phyloP scores from a whole-genome alignment of 1,140 invertebrate genomes.

The Polypedilum pembai region DNA sequence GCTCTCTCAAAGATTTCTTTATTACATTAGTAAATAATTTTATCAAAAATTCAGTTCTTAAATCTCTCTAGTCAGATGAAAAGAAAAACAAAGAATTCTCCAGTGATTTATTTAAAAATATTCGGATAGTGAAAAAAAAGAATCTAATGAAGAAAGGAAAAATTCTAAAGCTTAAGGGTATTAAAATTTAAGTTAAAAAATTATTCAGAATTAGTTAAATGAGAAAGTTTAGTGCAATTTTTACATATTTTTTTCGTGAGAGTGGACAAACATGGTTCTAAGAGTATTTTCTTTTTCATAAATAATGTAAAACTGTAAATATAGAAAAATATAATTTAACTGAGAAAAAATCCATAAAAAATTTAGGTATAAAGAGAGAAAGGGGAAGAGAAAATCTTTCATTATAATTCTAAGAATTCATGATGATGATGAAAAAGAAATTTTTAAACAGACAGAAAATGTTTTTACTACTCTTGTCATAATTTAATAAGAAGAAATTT shows the following conservation, averaged over 20 bases:
- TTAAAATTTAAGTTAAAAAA: slow-evolving; percentile 14
- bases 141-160: neutral
- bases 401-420: neutral
- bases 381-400: neutral
- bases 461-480: neutral
- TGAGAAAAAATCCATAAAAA: slow-evolving; percentile 19
- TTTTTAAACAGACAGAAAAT: neutral
- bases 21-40: neutral
- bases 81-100: neutral
- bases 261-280: slow-evolving; percentile 3
- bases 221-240: slow-evolving; percentile 9
- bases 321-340: neutral
- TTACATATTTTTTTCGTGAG: neutral
- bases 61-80: neutral
- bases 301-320: slow-evolving; percentile 9
- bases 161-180: neutral
- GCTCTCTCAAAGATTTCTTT: neutral
- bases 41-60: neutral
- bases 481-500: neutral
- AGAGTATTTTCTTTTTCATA: slow-evolving; percentile 3
- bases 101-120: slow-evolving; percentile 3
- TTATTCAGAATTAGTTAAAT: neutral
- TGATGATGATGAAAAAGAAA: neutral
- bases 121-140: neutral
- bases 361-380: neutral